These are phyloP conservation scores for Hyla sarda DNA, from an alignment of 2,113 vertebrate species.

Conservation along the genomic window DNA sequence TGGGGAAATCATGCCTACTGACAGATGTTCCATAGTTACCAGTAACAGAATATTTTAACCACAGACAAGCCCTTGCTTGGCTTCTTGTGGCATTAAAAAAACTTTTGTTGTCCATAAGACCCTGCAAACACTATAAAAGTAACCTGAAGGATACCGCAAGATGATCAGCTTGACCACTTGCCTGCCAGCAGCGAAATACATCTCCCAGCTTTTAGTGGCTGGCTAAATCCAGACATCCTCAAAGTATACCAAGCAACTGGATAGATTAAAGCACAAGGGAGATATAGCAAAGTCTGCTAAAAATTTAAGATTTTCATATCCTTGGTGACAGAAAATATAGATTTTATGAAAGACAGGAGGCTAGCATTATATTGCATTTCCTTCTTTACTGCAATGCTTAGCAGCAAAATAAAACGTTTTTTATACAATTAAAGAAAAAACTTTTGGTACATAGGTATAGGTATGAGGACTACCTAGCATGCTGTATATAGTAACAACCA, in stretches of 20 bases:
- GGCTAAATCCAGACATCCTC: neutral
- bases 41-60: slow-evolving; percentile 33
- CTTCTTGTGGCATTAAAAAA: slow-evolving; percentile 43
- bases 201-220: slow-evolving; percentile 20
- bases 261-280: neutral
- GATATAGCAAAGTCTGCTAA: neutral
- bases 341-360: no score
- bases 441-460: no score
- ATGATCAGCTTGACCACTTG: slow-evolving; percentile 32
- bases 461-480: no score
- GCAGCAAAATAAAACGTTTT: no score
- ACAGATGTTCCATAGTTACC: slow-evolving; percentile 39
- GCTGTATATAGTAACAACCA: no score
- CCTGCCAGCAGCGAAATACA: slow-evolving; percentile 29
- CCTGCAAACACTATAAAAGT: slow-evolving; percentile 43
- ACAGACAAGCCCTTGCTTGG: slow-evolving; percentile 1
- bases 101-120: slow-evolving; percentile 41
- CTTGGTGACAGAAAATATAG: no score
- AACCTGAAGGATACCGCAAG: slow-evolving; percentile 46
- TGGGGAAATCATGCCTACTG: slow-evolving; percentile 24
- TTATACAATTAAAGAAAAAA: no score
- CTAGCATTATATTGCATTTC: no score
- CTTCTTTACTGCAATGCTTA: no score
- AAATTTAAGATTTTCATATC: neutral
- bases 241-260: neutral